Percentiles rank a stretch among this genome's conserved stretches.
Conservation (phyloP, 2,888 invertebrate species). For the Elmis aenea region DNA sequence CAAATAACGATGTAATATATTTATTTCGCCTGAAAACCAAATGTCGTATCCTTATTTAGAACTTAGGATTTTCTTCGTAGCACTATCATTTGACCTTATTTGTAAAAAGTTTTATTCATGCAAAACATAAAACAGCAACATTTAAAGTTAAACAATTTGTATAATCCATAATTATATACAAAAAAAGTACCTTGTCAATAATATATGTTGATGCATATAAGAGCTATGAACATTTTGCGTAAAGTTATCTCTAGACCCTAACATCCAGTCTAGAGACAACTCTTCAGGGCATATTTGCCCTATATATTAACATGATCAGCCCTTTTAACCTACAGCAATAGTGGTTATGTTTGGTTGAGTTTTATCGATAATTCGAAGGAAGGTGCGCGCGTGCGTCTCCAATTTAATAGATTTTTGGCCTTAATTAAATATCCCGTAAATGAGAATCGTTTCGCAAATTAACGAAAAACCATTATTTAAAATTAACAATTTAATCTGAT, state of each 20-base stretch:
- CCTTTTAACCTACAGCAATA: constrained; percentile 23
- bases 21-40: too few relatives aligned
- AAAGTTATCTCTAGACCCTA: constrained; percentile 33
- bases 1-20: too few relatives aligned
- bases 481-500: too few relatives aligned
- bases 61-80: too few relatives aligned
- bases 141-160: too few relatives aligned
- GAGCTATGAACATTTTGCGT: constrained; percentile 38
- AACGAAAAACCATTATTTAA: neutral
- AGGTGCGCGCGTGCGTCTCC: constrained; percentile 7
- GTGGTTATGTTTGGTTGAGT: constrained; percentile 20
- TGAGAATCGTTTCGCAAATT: neutral
- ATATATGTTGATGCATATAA: constrained; percentile 47
- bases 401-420: constrained; percentile 3
- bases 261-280: constrained; percentile 28
- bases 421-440: constrained; percentile 3
- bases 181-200: constrained; percentile 41
- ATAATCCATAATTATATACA: too few relatives aligned
- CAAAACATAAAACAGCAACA: too few relatives aligned
- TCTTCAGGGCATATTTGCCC: constrained; percentile 7
- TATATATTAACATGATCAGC: constrained; percentile 8
- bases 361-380: constrained; percentile 6
- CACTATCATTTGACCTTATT: too few relatives aligned
- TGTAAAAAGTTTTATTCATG: too few relatives aligned
- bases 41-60: too few relatives aligned